Conservation (phyloP, 2,113 vertebrate genomes). For the Ginglymostoma cirratum region DNA sequence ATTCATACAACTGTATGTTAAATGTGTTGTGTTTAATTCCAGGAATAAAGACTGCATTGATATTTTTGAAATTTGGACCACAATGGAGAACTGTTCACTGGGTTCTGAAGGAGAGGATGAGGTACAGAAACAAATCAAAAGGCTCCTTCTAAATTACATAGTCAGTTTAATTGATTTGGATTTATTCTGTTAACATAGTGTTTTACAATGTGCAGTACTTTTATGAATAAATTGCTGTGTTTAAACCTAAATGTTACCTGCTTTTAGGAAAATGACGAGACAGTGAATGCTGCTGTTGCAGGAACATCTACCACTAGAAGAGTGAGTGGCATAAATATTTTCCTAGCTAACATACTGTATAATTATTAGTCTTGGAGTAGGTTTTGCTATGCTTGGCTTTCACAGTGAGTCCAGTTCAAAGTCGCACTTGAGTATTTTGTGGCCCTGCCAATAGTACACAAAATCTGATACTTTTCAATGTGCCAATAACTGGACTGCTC, state of each 20-base stretch:
- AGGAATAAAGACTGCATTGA: constrained; percentile 79
- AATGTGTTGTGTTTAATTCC: constrained; percentile 43
- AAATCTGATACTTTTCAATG: neutral
- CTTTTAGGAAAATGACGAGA: constrained; percentile 68
- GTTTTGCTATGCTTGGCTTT: neutral
- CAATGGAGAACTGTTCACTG: constrained; percentile 73
- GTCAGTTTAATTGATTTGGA: neutral
- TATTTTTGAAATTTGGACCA: constrained; percentile 79
- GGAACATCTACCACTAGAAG: constrained; percentile 71
- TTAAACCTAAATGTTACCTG: constrained; percentile 31
- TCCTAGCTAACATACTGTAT: neutral
- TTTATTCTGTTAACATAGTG: neutral
- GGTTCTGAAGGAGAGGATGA: constrained; percentile 61
- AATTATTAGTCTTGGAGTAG: neutral
- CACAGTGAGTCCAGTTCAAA: neutral
- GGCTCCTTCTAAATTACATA: neutral
- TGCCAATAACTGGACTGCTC: neutral
- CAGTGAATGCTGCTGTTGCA: constrained; percentile 55
- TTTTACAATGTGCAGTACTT: neutral
- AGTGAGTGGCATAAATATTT: constrained; percentile 55
- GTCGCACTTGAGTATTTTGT: neutral
- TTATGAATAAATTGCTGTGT: neutral
- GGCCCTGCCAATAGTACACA: neutral
- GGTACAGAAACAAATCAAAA: constrained; percentile 51
- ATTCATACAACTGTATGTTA: neutral